Percentiles rank a stretch among this genome's conserved stretches.
phyloP scores from a whole-genome alignment of 2,797 vertebrate genomes.

The Tokudaia muenninki region DNA sequence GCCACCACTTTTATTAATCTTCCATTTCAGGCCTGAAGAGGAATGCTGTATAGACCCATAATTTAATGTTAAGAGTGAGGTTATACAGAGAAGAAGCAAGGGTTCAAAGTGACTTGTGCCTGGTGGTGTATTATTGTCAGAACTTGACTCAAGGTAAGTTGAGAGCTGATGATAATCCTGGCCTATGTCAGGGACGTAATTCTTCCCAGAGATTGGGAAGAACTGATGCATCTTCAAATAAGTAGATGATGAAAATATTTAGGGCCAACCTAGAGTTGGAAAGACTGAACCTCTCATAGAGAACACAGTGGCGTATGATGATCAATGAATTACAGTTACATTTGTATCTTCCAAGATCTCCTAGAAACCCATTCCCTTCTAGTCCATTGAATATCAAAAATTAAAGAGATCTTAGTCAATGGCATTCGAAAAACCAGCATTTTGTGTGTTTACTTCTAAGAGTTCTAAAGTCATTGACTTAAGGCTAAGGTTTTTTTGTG shows the following conservation, averaged over 20 bases:
- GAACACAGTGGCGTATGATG: neutral
- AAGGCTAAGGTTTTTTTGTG: neutral
- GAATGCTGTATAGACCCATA: slow-evolving; percentile 31
- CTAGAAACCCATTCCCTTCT: neutral
- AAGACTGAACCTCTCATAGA: neutral
- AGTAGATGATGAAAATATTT: neutral
- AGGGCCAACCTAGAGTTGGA: neutral
- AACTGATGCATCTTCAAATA: neutral
- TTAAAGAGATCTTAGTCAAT: slow-evolving; percentile 6
- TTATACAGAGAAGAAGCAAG: neutral
- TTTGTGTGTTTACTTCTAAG: slow-evolving; percentile 22
- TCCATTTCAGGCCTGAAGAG: slow-evolving; percentile 27
- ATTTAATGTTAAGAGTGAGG: slow-evolving; percentile 40
- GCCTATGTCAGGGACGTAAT: neutral
- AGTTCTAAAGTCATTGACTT: neutral
- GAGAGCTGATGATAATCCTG: neutral
- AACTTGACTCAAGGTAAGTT: neutral
- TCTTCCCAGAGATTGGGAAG: neutral
- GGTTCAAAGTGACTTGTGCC: neutral
- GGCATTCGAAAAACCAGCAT: neutral
- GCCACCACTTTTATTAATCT: slow-evolving; percentile 17
- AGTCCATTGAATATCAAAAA: neutral
- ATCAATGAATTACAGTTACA: neutral
- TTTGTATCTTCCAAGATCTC: neutral
- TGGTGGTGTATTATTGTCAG: neutral